phyloP scores from a whole-genome alignment of 2,113 vertebrate species.

The Bubo blakistoni region DNA sequence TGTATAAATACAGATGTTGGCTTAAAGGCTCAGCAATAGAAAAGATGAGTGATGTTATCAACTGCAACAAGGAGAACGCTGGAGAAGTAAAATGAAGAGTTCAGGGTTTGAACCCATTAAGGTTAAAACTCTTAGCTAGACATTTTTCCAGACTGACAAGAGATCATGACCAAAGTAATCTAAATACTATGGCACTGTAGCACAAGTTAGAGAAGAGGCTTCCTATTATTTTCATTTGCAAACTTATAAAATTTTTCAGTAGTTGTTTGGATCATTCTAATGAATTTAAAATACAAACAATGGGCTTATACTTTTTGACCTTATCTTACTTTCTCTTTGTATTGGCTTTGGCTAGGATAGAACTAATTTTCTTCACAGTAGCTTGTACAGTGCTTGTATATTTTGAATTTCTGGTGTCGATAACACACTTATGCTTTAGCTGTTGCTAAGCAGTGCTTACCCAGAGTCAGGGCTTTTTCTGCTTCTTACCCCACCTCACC shows the following conservation, averaged over 20 bases:
- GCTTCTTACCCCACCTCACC: accelerated
- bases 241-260: background rate
- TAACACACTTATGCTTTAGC: background rate
- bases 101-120: background rate
- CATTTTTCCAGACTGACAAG: background rate
- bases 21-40: background rate
- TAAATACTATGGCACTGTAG: background rate
- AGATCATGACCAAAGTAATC: background rate
- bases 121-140: background rate
- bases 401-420: background rate
- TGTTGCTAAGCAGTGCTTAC: background rate
- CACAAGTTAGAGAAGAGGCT: background rate
- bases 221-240: background rate
- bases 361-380: background rate
- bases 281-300: background rate
- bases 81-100: background rate
- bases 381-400: background rate
- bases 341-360: background rate
- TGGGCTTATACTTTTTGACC: background rate
- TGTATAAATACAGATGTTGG: background rate
- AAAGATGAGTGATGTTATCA: background rate
- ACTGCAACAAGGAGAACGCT: background rate
- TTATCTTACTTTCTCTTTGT: background rate
- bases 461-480: background rate
- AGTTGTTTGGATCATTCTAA: background rate